Percentiles rank a stretch among this genome's conserved stretches.
These are phyloP conservation scores for Puntigrus tetrazona DNA, from an alignment of 2,113 vertebrate species.

Conservation along the genomic window DNA sequence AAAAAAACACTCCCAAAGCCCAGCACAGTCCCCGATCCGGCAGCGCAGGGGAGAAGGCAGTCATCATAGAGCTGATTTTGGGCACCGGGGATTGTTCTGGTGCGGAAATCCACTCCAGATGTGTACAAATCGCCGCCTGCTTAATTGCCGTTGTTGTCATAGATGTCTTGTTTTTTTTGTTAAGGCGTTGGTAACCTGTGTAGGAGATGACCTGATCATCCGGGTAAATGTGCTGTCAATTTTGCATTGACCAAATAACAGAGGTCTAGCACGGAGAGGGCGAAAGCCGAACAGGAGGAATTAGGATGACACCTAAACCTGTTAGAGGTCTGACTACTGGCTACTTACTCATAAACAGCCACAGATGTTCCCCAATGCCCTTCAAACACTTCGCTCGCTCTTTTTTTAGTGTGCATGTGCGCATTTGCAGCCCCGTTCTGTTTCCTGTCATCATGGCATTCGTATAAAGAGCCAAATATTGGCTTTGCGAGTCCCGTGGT, in stretches of 20 bases:
- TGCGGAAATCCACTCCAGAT: conserved; percentile 76
- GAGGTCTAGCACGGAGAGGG: background rate
- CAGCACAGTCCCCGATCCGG: conserved; percentile 45
- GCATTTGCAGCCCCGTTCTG: conserved; percentile 36
- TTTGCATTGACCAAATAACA: background rate
- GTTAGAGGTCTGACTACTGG: conserved; percentile 57
- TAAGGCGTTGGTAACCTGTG: background rate
- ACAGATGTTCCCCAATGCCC: conserved; percentile 62
- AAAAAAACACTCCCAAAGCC: conserved; percentile 57
- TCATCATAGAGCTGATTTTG: conserved; percentile 40
- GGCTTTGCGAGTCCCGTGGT: conserved; percentile 48
- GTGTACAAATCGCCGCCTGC: conserved; percentile 66
- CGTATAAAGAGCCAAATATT: conserved; percentile 50
- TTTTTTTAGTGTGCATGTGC: conserved; percentile 50
- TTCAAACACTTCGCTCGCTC: conserved; percentile 53
- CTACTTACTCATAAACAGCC: conserved; percentile 56
- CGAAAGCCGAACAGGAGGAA: conserved; percentile 7
- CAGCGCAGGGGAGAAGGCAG: conserved; percentile 30
- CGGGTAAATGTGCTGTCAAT: background rate
- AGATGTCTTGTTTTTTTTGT: conserved; percentile 52
- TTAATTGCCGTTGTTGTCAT: conserved; percentile 68
- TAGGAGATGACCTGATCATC: background rate
- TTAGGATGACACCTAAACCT: conserved; percentile 56
- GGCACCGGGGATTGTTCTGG: conserved; percentile 51
- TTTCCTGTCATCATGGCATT: conserved; percentile 57